These are phyloP conservation scores for Momotus momota DNA, from an alignment of 2,797 vertebrate species.

Conservation along the genomic window DNA sequence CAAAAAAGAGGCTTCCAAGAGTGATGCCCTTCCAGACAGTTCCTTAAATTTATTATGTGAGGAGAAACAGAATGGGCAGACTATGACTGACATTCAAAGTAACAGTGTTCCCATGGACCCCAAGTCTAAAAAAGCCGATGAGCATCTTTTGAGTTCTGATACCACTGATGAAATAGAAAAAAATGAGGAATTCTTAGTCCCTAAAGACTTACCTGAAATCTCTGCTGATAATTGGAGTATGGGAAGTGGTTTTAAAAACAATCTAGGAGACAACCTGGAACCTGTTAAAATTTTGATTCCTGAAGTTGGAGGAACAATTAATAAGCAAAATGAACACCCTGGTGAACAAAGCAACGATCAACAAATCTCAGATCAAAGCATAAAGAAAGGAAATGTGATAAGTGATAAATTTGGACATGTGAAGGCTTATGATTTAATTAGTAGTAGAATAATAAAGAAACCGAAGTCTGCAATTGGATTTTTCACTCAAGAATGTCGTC, in stretches of 20 bases:
- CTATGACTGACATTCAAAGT: conserved; percentile 47
- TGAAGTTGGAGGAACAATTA: neutral
- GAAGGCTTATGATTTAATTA: conserved; percentile 92
- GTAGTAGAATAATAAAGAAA: conserved; percentile 83
- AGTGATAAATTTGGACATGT: conserved; percentile 85
- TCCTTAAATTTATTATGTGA: conserved; percentile 66
- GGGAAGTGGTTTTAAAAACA: conserved; percentile 83
- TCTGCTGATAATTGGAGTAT: conserved; percentile 88
- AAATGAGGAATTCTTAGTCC: neutral
- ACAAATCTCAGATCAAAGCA: conserved; percentile 37
- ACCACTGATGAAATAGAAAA: neutral
- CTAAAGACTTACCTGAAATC: conserved; percentile 62
- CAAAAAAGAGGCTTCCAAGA: conserved; percentile 43
- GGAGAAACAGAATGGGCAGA: conserved; percentile 76
- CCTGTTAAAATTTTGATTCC: conserved; percentile 85
- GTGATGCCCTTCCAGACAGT: conserved; percentile 37
- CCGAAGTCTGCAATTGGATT: conserved; percentile 86
- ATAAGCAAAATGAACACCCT: neutral
- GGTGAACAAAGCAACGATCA: conserved; percentile 11
- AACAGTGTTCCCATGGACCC: conserved; percentile 14
- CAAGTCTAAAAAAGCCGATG: neutral
- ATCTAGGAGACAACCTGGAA: conserved; percentile 80
- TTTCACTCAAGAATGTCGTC: conserved; percentile 87
- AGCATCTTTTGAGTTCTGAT: neutral
- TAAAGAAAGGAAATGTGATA: conserved; percentile 81